Percentiles rank a stretch among this genome's conserved stretches.
Conservation (phyloP, 2,888 invertebrate genomes). For the Mongoloraphidia duomilia region DNA sequence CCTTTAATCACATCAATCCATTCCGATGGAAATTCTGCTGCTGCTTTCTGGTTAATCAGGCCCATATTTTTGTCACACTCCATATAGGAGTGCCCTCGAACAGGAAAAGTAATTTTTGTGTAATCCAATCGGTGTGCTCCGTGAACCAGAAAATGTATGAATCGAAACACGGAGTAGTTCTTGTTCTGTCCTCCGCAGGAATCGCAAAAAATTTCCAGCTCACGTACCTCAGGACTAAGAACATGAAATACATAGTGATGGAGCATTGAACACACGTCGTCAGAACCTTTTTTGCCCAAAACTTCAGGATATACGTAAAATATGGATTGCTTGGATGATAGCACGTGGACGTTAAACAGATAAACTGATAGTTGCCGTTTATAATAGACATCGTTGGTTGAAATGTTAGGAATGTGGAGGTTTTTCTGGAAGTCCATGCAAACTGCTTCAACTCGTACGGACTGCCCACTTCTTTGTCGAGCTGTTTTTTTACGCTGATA, state of each 20-base stretch:
- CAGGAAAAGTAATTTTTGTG: conserved; percentile 17
- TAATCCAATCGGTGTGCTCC: conserved; percentile 13
- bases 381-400: too few species aligned
- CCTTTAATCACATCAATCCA: conserved; percentile 13
- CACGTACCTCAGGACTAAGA: conserved; percentile 7
- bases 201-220: conserved; percentile 19
- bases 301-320: conserved; percentile 19
- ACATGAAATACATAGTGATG: conserved; percentile 15
- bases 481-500: too few species aligned
- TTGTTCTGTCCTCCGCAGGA: conserved; percentile 19
- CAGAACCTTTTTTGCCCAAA: conserved; percentile 15
- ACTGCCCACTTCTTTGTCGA: too few species aligned
- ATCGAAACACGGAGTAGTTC: conserved; percentile 17
- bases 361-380: conserved; percentile 16
- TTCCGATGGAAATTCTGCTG: conserved; percentile 14
- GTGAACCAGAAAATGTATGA: conserved; percentile 17
- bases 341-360: conserved; percentile 17
- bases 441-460: too few species aligned
- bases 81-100: conserved; percentile 17
- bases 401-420: too few species aligned
- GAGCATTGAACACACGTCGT: conserved; percentile 17
- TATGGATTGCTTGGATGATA: conserved; percentile 13
- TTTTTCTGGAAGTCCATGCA: too few species aligned
- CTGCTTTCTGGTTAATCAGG: conserved; percentile 13
- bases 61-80: conserved; percentile 17